These are phyloP conservation scores for Trissonchulus latispiculum DNA, from an alignment of 2,888 invertebrate species.

Conservation along the genomic window DNA sequence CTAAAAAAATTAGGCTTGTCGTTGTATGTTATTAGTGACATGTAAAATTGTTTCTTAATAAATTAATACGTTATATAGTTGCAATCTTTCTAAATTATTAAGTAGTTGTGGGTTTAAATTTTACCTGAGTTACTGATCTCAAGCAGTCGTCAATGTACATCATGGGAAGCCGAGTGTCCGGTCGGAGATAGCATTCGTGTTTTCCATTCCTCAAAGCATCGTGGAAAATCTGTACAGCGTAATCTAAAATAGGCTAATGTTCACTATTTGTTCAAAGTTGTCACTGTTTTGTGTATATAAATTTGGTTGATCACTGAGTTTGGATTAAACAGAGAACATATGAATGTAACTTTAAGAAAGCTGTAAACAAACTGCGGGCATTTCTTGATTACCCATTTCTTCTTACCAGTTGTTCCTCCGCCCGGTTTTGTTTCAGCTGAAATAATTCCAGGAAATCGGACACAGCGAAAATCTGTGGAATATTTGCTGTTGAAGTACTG, in stretches of 20 bases:
- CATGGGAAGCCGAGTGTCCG: conserved; percentile 78
- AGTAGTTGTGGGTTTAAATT: too few species aligned
- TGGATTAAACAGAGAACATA: neutral
- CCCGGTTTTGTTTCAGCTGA: conserved; percentile 80
- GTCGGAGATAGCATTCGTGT: conserved; percentile 69
- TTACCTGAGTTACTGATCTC: conserved; percentile 56
- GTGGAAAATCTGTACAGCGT: conserved; percentile 83
- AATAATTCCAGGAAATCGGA: conserved; percentile 82
- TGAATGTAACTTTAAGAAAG: neutral
- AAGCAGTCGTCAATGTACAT: conserved; percentile 65
- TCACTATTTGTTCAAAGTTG: too few species aligned
- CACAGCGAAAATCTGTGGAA: conserved; percentile 77
- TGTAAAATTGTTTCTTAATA: too few species aligned
- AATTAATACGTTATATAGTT: too few species aligned
- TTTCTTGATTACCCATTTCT: too few species aligned
- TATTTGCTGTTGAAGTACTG: conserved; percentile 72
- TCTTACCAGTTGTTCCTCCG: conserved; percentile 72
- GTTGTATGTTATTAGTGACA: too few species aligned
- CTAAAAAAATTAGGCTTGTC: too few species aligned
- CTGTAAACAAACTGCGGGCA: neutral
- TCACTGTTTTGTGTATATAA: too few species aligned
- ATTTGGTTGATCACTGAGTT: too few species aligned
- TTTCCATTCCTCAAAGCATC: conserved; percentile 65
- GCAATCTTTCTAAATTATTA: too few species aligned
- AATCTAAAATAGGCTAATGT: conserved; percentile 58